Percentiles rank a stretch among this genome's conserved stretches.
phyloP scores from a whole-genome alignment of 2,113 vertebrate genomes.

The Pleuronectes platessa region DNA sequence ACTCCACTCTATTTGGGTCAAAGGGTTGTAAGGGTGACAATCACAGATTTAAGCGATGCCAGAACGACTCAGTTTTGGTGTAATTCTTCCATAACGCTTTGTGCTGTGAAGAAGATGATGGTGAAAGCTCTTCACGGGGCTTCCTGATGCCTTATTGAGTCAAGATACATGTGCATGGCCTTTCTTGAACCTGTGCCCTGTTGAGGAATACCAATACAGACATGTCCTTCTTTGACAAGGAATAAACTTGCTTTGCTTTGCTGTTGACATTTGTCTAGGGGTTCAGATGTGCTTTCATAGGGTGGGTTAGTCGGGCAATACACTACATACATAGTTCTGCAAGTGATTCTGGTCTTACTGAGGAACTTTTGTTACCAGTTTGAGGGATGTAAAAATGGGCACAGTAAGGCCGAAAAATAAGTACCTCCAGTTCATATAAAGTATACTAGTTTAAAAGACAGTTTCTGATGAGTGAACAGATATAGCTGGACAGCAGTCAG shows the following conservation, averaged over 20 bases:
- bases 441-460: no score
- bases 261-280: not conserved
- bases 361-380: no score
- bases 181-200: not conserved
- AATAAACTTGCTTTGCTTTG: not conserved
- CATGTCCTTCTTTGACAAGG: not conserved
- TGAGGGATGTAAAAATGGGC: no score
- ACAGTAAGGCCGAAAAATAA: no score
- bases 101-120: not conserved
- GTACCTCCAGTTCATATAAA: no score
- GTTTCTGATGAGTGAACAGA: no score
- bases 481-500: no score
- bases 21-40: conserved; percentile 58
- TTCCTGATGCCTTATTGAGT: not conserved
- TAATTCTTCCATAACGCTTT: conserved; percentile 27
- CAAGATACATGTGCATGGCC: not conserved
- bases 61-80: conserved; percentile 18
- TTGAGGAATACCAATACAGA: not conserved
- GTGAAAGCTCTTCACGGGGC: not conserved
- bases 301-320: no score
- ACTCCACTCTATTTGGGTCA: conserved; percentile 62
- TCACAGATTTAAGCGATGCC: conserved; percentile 46
- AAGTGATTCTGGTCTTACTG: no score
- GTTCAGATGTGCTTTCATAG: not conserved
- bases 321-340: no score